Evolutionary conservation across 2,888 invertebrate genomes (phyloP), one percentile per base, ranked within the genome.

Genomic region (Drosophila meridiana): DNA sequence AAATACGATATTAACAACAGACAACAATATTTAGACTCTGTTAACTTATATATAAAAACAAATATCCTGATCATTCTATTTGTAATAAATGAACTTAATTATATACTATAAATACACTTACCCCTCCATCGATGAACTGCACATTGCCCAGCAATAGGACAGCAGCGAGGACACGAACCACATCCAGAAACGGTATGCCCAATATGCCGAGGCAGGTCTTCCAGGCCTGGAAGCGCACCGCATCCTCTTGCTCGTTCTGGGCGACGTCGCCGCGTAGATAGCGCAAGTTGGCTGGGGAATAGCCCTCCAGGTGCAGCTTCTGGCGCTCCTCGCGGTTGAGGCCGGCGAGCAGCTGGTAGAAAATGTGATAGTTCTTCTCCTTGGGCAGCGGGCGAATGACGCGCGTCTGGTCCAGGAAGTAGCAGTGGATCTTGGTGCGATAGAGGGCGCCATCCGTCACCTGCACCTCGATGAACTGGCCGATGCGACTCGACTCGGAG

Each of bases 301-400:
- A 97, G 6, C 97, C 97, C 90, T 97, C 97, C 86, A 99, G 94
- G 93, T 98, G 97, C 38, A 98, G 94, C 93, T 97, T 97, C 26
- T 96, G 95, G 92, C 96, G 94, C 92, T 99, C 99, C 82, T 98
- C 98, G 62, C 95, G 94, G 50, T 96, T 96, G 34, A 99, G 94
- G 0, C 99, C 98, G 26, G 98, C 98, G 60, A 97, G 93, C 96
- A 99, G 96, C 94, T 99, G 98, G 94, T 99, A 99, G 94, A 99
- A 99, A 89, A 99, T 98, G 93, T 99, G 98, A 93, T 98, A 99
- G 94, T 98, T 99, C 92, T 98, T 97, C 94, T 98, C 98, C 90
- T 96, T 96, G 20, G 96, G 95, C 84, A 97, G 94, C 30, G 97
- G 97, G 43, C 96, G 95, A 80, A 98, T 97, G 62, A 98, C 98